These are phyloP conservation scores for Hydrophis major DNA, from an alignment of 2,797 vertebrate genomes.

Conservation along the genomic window DNA sequence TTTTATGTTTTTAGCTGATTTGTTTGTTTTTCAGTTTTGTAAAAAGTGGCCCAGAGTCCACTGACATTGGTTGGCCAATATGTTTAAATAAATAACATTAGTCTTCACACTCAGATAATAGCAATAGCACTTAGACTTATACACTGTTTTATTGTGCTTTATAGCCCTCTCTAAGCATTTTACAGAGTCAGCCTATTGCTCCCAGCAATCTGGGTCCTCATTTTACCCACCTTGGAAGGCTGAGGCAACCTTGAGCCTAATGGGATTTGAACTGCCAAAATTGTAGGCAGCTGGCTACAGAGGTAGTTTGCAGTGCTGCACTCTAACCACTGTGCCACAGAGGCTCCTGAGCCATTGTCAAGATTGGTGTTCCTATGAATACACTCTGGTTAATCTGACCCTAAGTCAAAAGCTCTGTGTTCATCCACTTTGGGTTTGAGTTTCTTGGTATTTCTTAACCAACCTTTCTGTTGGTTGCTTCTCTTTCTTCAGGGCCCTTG, in stretches of 20 bases:
- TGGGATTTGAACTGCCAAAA: no score
- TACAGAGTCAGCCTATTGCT: no score
- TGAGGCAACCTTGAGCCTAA: no score
- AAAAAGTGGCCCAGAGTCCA: neutral
- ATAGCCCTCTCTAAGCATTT: no score
- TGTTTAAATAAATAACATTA: neutral
- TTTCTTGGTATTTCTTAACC: neutral
- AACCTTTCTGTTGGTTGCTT: neutral
- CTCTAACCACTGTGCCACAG: no score
- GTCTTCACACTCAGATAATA: neutral
- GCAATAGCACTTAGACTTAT: no score
- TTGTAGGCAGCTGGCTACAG: no score
- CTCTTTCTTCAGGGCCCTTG: conserved; percentile 84
- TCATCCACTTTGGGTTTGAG: neutral
- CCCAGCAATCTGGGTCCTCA: no score
- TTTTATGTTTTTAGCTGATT: neutral
- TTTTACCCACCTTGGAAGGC: no score
- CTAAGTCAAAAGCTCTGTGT: neutral
- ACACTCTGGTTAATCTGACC: neutral
- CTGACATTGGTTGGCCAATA: neutral
- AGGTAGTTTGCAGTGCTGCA: no score
- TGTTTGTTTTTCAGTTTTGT: neutral
- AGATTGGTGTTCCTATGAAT: neutral
- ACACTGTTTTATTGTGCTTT: no score
- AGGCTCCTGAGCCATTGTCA: neutral